Percentiles rank a stretch among this genome's conserved stretches.
These are phyloP conservation scores for Lophochroa leadbeateri DNA, from an alignment of 2,113 vertebrate genomes.

Conservation along the genomic window DNA sequence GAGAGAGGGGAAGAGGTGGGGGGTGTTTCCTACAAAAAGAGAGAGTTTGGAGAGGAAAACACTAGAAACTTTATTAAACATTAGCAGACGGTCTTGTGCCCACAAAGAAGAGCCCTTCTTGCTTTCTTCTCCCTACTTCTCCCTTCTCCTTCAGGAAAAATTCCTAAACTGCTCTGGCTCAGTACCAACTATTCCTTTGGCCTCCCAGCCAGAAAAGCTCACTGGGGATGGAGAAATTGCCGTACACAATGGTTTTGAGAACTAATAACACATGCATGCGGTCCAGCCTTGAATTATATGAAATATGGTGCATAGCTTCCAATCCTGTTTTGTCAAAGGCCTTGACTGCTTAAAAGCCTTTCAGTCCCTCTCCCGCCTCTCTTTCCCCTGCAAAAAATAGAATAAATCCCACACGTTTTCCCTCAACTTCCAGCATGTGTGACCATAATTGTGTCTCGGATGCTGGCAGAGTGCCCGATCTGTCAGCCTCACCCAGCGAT, in stretches of 20 bases:
- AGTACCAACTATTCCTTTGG: slow-evolving; percentile 17
- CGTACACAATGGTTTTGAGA: slow-evolving; percentile 18
- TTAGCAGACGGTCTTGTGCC: not conserved
- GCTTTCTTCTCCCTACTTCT: not conserved
- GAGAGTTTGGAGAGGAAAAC: not conserved
- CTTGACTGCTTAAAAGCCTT: slow-evolving; percentile 37
- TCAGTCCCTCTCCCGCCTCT: not conserved
- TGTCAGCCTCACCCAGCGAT: slow-evolving; percentile 8
- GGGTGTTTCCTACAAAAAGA: not conserved
- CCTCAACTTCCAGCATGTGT: slow-evolving; percentile 35
- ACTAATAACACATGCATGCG: slow-evolving; percentile 12
- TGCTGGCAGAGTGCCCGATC: slow-evolving; percentile 5
- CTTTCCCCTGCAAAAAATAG: not conserved
- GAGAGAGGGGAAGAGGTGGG: not conserved
- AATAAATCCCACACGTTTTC: slow-evolving; percentile 42
- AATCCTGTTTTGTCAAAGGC: slow-evolving; percentile 21
- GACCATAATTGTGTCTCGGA: not conserved
- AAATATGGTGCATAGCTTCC: slow-evolving; percentile 30
- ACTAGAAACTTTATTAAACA: not conserved
- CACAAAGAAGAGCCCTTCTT: not conserved
- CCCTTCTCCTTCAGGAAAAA: slow-evolving; percentile 34
- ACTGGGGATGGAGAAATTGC: slow-evolving; percentile 37
- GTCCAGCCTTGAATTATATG: slow-evolving; percentile 33
- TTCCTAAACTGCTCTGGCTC: slow-evolving; percentile 46
- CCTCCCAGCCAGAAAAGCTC: slow-evolving; percentile 28